Percentiles rank a stretch among this genome's conserved stretches.
Evolutionary conservation across 2,797 vertebrate genomes (phyloP).

Genomic region (Pogonophryne albipinna): DNA sequence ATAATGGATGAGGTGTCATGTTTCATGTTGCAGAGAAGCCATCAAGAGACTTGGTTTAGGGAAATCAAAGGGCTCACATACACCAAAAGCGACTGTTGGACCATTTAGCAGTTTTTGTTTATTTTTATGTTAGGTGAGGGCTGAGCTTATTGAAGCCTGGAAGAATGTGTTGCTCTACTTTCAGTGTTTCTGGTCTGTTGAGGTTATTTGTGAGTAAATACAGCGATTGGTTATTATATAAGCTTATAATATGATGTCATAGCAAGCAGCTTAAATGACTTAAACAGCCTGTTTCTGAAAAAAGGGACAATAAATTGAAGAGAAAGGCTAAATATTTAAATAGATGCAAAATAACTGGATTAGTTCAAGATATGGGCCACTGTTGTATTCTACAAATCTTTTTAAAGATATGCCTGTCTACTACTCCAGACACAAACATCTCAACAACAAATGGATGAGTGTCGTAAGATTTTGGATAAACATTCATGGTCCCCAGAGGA

Average conservation of each 20-base stretch:
- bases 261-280: conserved; percentile 12
- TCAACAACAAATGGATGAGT: background rate
- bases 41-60: conserved; percentile 87
- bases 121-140: conserved; percentile 51
- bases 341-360: background rate
- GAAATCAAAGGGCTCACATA: conserved; percentile 86
- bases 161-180: conserved; percentile 41
- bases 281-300: conserved; percentile 27
- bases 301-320: background rate
- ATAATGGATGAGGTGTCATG: conserved; percentile 91
- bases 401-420: too few relatives aligned
- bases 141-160: conserved; percentile 47
- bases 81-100: conserved; percentile 83
- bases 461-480: background rate
- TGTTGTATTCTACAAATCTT: background rate
- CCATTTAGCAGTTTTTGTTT: conserved; percentile 79
- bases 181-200: conserved; percentile 28
- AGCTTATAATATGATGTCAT: background rate
- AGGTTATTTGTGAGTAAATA: conserved; percentile 40
- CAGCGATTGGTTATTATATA: background rate
- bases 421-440: background rate
- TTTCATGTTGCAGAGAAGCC: conserved; percentile 88
- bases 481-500: background rate
- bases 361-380: background rate
- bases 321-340: background rate